phyloP scores from a whole-genome alignment of 2,888 invertebrate genomes.

The Melieria crassipennis region DNA sequence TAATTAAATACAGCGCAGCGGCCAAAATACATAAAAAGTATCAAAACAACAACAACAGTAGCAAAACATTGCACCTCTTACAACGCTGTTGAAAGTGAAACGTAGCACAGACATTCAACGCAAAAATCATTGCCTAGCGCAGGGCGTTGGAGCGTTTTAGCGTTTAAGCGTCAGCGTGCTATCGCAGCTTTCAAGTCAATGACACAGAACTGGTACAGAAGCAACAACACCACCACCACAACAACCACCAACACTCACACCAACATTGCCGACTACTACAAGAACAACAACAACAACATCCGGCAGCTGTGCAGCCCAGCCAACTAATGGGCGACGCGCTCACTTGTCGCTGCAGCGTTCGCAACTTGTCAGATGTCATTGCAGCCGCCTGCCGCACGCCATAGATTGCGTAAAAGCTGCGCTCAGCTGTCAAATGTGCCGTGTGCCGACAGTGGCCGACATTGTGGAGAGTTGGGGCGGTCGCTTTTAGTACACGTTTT shows the following conservation, averaged over 20 bases:
- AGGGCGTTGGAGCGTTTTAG: neutral
- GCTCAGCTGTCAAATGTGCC: neutral
- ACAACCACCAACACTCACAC: conserved; percentile 2
- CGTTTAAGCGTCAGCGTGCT: neutral
- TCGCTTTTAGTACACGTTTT: conserved; percentile 19
- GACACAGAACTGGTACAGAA: conserved; percentile 31
- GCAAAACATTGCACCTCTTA: too few relatives aligned
- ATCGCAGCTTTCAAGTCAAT: conserved; percentile 34
- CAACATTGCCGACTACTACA: too few relatives aligned
- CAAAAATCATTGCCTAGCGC: neutral
- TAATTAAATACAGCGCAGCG: too few relatives aligned
- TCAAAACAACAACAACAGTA: too few relatives aligned
- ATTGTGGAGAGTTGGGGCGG: conserved; percentile 16
- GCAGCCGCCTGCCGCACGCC: conserved; percentile 15
- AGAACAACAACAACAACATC: neutral
- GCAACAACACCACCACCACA: conserved; percentile 18
- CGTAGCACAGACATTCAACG: neutral
- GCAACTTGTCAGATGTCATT: conserved; percentile 29
- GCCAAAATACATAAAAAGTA: too few relatives aligned
- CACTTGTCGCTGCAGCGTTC: too few relatives aligned
- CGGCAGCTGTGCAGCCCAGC: neutral
- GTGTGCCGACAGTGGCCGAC: conserved; percentile 10
- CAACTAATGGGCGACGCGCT: conserved; percentile 11
- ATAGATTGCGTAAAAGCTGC: neutral
- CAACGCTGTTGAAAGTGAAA: too few relatives aligned